phyloP scores from a whole-genome alignment of 2,888 invertebrate genomes.

The Adelognathus sp. region DNA sequence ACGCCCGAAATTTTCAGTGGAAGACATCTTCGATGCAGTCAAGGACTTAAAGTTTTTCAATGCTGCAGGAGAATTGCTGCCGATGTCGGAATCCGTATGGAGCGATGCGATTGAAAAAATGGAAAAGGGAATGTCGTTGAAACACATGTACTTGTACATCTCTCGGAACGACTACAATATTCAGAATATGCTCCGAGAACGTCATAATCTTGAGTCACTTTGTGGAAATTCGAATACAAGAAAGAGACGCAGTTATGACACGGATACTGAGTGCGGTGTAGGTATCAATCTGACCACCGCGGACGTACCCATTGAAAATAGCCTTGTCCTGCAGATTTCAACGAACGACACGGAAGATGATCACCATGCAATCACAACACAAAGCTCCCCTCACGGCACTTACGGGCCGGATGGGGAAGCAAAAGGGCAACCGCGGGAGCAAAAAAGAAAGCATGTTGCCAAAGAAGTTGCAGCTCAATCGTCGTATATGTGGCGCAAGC shows the following conservation, averaged over 20 bases:
- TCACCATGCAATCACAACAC: too few species aligned
- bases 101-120: neutral
- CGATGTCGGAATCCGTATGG: neutral
- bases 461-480: conserved; percentile 34
- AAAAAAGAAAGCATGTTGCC: neutral
- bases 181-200: neutral
- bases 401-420: too few species aligned
- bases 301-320: neutral
- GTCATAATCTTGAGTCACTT: neutral
- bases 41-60: neutral
- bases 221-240: neutral
- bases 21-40: conserved; percentile 3
- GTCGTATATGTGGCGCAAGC: conserved; percentile 39
- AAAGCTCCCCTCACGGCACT: too few species aligned
- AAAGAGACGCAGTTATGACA: neutral
- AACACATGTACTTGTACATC: conserved; percentile 8
- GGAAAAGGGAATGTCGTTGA: neutral
- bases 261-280: conserved; percentile 17
- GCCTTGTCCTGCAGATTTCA: neutral
- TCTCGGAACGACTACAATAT: conserved; percentile 5
- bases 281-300: neutral
- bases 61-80: neutral
- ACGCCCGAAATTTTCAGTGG: too few species aligned
- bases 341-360: conserved; percentile 27
- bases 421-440: conserved; percentile 13